These are phyloP conservation scores for Lacerta bilineata DNA, from an alignment of 2,797 vertebrate species.

Conservation along the genomic window DNA sequence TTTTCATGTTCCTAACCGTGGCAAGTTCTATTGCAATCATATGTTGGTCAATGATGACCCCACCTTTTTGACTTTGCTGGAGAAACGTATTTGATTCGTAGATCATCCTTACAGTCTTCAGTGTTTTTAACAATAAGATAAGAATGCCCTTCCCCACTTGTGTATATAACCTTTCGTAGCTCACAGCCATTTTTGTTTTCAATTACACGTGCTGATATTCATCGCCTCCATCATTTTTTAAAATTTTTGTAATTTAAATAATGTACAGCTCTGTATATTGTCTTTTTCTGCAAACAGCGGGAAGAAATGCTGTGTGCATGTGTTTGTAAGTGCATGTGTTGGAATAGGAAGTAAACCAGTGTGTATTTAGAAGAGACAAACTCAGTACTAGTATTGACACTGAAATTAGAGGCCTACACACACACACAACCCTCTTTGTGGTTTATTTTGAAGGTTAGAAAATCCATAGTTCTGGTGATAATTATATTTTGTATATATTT, in stretches of 20 bases:
- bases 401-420: constrained; percentile 80
- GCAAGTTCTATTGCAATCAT: constrained; percentile 58
- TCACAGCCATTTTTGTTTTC: constrained; percentile 69
- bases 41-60: constrained; percentile 60
- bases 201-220: constrained; percentile 62
- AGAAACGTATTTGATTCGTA: constrained; percentile 68
- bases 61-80: constrained; percentile 28
- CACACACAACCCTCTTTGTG: constrained; percentile 62
- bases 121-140: constrained; percentile 82
- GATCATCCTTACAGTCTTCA: constrained; percentile 81
- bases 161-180: constrained; percentile 58
- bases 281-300: constrained; percentile 79
- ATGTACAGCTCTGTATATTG: constrained; percentile 85
- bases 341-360: constrained; percentile 76
- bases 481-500: constrained; percentile 83
- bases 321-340: constrained; percentile 82
- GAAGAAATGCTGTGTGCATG: constrained; percentile 80
- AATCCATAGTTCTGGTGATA: constrained; percentile 74
- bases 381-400: constrained; percentile 79
- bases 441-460: constrained; percentile 80
- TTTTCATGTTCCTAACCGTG: constrained; percentile 59
- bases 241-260: constrained; percentile 72
- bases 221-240: constrained; percentile 59
- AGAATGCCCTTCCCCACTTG: constrained; percentile 58
- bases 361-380: constrained; percentile 80